Evolutionary conservation across 2,888 invertebrate genomes (phyloP), one percentile per base, ranked within the genome.

Genomic region (Meandrusa payeni): DNA sequence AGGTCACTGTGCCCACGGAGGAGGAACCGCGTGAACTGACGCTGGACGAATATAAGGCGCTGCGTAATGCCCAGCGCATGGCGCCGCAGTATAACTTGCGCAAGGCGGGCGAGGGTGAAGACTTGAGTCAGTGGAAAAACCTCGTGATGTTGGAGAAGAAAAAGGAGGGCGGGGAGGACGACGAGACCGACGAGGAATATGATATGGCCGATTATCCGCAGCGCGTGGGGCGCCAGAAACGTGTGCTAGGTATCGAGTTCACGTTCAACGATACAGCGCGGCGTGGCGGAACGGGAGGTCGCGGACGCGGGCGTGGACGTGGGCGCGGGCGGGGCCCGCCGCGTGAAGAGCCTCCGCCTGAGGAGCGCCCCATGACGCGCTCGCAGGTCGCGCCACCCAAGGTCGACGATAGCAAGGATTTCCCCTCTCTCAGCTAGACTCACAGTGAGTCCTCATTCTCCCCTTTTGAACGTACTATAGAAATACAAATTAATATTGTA

Each of bases 401-500:
- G 82, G 96, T 98, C 55, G 97, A 97, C 76, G 97, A 97, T 88
- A 97, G 96, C 90, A 94, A 94, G 81, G 97, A 97, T 87, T 97
- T 98, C 89, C 97, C 97, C 61, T 95, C 96, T 74, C 91, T 97
- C 77, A 95, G 95, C 82, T 95, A 94, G 76, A 76, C 69, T 71
- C 65, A 59, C 68, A 64, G 72, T 73, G 79, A 78, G 81, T 76
- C 67, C 57, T 65, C 50, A 76, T 72, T 69, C 82, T 81, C 80
- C 68, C 85, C 76, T 73, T 82, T 81, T 64, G 70, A 70, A 66
- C 73, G 67, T 74, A 75, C 56, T 71, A 82, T 83, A 85, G 76
- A 79, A 77, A 77, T 85, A 83, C 83, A 83, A 78, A 86, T 80
- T 73, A 73, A 82, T 82, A 86, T 82, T 85, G 87, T 87, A 86